These are phyloP conservation scores for Petrolisthes cinctipes DNA, from an alignment of 2,888 invertebrate species.

Conservation along the genomic window DNA sequence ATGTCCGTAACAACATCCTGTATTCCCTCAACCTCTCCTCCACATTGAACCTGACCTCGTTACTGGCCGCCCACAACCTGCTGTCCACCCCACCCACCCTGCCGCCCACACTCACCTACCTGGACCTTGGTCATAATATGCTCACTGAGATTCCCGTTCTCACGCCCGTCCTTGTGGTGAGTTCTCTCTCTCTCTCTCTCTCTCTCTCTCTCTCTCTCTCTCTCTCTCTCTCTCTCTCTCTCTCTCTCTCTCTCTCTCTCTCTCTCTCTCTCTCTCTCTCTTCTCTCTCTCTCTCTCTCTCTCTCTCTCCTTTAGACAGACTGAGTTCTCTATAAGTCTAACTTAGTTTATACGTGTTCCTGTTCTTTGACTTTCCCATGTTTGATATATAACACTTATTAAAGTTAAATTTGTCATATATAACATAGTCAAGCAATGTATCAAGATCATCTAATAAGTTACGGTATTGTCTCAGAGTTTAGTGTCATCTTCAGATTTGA, in stretches of 20 bases:
- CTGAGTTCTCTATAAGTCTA: too few species aligned
- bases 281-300: constrained; percentile 11
- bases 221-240: neutral
- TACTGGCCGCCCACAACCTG: constrained; percentile 35
- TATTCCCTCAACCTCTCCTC: constrained; percentile 20
- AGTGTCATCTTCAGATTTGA: too few species aligned
- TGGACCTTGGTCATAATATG: constrained; percentile 35
- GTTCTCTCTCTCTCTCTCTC: constrained; percentile 1
- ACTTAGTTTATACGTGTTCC: neutral
- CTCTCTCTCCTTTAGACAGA: neutral
- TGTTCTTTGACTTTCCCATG: neutral
- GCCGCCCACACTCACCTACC: constrained; percentile 16
- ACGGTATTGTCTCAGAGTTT: too few species aligned
- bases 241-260: neutral
- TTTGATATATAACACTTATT: neutral
- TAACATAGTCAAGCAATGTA: neutral
- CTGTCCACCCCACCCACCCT: constrained; percentile 25
- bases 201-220: neutral
- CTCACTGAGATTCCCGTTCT: constrained; percentile 34
- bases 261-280: too few species aligned
- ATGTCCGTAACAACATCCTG: constrained; percentile 23
- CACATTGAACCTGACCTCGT: constrained; percentile 25
- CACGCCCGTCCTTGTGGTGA: constrained; percentile 33
- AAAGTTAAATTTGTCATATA: neutral
- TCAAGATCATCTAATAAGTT: too few species aligned